Evolutionary conservation across 1,140 invertebrate genomes (phyloP).

Genomic region (Drosophila tropicalis): DNA sequence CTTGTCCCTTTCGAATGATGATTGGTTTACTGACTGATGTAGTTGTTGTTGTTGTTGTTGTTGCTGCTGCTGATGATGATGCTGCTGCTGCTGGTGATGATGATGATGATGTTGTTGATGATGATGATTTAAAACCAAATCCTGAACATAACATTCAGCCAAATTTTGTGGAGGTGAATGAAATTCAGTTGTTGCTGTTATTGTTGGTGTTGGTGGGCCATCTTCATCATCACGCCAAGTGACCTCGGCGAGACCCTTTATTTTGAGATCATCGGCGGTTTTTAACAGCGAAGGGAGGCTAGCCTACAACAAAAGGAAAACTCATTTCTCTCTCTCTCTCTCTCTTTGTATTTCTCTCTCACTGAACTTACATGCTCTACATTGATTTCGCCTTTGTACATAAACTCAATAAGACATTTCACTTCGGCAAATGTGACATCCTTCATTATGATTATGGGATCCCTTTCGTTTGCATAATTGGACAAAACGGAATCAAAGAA

Average conservation of each 20-base stretch:
- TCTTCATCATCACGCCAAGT: constrained; percentile 88
- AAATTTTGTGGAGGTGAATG: constrained; percentile 66
- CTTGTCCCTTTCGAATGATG: constrained; percentile 10
- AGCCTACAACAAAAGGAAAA: constrained; percentile 84
- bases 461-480: constrained; percentile 92
- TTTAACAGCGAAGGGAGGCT: constrained; percentile 93
- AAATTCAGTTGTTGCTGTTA: constrained; percentile 75
- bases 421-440: constrained; percentile 93
- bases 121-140: constrained; percentile 57
- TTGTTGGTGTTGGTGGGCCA: constrained; percentile 73
- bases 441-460: constrained; percentile 93
- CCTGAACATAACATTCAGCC: constrained; percentile 61
- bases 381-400: constrained; percentile 98
- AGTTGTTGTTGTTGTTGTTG: constrained; percentile 6
- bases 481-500: constrained; percentile 94
- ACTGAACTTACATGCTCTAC: constrained; percentile 87
- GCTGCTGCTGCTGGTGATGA: constrained; percentile 20
- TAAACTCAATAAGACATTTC: constrained; percentile 94
- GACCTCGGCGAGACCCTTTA: constrained; percentile 95
- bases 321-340: constrained; percentile 59
- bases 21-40: constrained; percentile 25
- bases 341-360: too few relatives aligned
- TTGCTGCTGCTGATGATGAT: background rate
- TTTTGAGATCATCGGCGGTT: constrained; percentile 95
- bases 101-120: constrained; percentile 30